phyloP scores from a whole-genome alignment of 2,797 vertebrate species.

The Fratercula arctica region DNA sequence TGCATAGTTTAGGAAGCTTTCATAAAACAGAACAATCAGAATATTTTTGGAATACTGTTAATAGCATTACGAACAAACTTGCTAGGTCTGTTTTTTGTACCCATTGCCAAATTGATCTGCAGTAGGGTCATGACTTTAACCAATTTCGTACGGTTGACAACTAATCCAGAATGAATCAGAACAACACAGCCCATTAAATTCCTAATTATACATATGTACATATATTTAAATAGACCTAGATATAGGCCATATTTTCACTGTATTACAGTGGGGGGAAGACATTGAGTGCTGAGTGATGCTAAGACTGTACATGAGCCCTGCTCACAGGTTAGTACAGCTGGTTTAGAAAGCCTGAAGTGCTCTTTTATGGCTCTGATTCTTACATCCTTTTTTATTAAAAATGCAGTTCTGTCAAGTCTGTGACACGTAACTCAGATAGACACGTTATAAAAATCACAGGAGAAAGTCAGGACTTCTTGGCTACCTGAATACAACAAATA shows the following conservation, averaged over 20 bases:
- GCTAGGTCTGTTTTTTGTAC: conserved; percentile 35
- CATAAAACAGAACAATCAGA: background rate
- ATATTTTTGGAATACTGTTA: conserved; percentile 7
- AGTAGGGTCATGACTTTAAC: conserved; percentile 53
- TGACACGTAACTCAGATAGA: background rate
- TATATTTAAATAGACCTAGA: conserved; percentile 58
- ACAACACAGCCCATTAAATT: conserved; percentile 64
- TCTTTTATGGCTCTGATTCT: background rate
- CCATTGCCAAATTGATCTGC: conserved; percentile 49
- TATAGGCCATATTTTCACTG: conserved; percentile 53
- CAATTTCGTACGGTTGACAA: conserved; percentile 66
- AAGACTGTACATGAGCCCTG: background rate
- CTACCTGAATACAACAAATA: background rate
- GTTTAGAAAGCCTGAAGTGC: conserved; percentile 30
- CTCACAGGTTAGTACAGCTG: background rate
- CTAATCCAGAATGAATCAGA: conserved; percentile 70
- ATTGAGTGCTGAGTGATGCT: background rate
- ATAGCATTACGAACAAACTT: conserved; percentile 29
- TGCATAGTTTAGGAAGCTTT: background rate
- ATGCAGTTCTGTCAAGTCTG: background rate
- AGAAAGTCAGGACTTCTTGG: conserved; percentile 19
- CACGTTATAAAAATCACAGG: background rate
- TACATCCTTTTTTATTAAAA: conserved; percentile 15
- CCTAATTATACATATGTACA: conserved; percentile 60
- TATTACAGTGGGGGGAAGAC: background rate